These are phyloP conservation scores for Mionectes olivaceus DNA, from an alignment of 2,797 vertebrate species.

Conservation along the genomic window DNA sequence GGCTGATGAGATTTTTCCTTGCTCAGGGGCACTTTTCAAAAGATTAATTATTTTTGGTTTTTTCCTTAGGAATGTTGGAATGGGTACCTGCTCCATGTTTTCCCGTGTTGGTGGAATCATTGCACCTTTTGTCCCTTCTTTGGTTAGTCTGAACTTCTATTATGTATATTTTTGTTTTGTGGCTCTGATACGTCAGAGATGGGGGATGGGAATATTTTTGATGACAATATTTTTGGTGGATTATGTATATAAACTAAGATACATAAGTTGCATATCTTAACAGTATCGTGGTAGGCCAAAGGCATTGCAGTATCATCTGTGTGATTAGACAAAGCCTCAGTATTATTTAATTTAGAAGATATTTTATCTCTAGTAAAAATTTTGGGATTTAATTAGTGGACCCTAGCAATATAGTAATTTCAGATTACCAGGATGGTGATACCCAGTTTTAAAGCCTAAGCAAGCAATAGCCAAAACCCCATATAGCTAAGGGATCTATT, in stretches of 20 bases:
- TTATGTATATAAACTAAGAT: background rate
- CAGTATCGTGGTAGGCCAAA: background rate
- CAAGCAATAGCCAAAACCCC: background rate
- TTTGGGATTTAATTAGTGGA: background rate
- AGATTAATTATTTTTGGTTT: background rate
- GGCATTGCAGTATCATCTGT: background rate
- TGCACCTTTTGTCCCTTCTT: conserved; percentile 82
- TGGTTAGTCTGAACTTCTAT: conserved; percentile 77
- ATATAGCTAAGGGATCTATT: background rate
- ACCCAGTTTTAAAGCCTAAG: background rate
- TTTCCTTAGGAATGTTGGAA: conserved; percentile 79
- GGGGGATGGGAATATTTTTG: background rate
- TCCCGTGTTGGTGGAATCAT: conserved; percentile 84
- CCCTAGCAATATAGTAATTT: background rate
- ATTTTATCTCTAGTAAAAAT: background rate
- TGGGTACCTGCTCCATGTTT: conserved; percentile 85
- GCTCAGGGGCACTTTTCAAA: background rate
- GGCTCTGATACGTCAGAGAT: background rate
- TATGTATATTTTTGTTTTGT: background rate
- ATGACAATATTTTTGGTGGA: background rate
- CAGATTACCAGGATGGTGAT: background rate
- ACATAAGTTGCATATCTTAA: background rate
- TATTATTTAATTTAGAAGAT: background rate
- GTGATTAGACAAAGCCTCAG: background rate
- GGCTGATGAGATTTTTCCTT: background rate